Conservation (phyloP, 1,140 invertebrate genomes). For the Heliconius hewitsoni region DNA sequence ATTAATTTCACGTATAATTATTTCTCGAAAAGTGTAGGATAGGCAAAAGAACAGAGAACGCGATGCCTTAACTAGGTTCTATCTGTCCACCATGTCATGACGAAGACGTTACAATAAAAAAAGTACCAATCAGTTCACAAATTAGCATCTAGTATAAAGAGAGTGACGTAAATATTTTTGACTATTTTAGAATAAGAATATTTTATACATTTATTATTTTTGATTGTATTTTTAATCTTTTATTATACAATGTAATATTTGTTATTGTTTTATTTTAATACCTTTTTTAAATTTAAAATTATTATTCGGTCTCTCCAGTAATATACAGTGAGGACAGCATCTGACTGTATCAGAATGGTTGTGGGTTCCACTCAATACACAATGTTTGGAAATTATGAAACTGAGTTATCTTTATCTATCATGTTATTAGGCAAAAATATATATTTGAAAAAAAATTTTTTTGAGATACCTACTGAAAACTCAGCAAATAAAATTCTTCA, state of each 20-base stretch:
- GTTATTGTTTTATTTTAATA: conserved; percentile 3
- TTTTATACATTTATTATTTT: conserved; percentile 11
- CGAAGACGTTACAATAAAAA: neutral
- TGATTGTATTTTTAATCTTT: neutral
- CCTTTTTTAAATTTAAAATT: neutral
- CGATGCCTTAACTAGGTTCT: neutral
- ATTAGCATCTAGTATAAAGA: neutral
- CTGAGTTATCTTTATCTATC: too few relatives aligned
- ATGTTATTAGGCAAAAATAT: too few relatives aligned
- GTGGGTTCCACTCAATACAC: too few relatives aligned
- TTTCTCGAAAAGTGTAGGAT: neutral
- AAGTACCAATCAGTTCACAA: neutral
- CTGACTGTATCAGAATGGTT: too few relatives aligned
- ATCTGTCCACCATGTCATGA: neutral
- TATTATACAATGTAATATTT: conserved; percentile 7
- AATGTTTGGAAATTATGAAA: too few relatives aligned
- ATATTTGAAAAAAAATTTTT: too few relatives aligned
- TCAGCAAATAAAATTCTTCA: too few relatives aligned
- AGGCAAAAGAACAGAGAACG: neutral
- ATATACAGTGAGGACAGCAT: too few relatives aligned
- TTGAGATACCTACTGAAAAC: too few relatives aligned
- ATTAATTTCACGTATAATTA: neutral
- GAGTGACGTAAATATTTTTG: conserved; percentile 4
- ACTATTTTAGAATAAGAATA: conserved; percentile 2
- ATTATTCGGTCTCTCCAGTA: neutral